These are phyloP conservation scores for Magallana gigas DNA, from an alignment of 1,140 invertebrate species.

Conservation along the genomic window DNA sequence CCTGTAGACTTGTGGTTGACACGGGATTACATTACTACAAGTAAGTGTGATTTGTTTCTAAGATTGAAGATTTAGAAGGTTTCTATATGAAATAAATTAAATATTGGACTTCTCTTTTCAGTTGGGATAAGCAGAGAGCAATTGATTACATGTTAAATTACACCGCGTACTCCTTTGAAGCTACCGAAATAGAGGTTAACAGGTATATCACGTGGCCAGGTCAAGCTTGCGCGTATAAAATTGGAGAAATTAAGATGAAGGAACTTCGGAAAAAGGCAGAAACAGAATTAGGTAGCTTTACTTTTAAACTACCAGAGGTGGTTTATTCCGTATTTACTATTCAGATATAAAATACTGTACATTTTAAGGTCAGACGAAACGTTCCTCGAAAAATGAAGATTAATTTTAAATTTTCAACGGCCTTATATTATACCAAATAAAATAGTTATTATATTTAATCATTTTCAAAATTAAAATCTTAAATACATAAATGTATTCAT, in stretches of 20 bases:
- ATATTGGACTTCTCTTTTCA: conserved; percentile 46
- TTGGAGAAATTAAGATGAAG: conserved; percentile 79
- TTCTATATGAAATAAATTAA: too few species aligned
- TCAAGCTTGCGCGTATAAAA: conserved; percentile 79
- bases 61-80: background rate
- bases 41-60: conserved; percentile 65
- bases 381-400: too few species aligned
- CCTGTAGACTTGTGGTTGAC: conserved; percentile 79
- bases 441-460: too few species aligned
- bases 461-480: too few species aligned
- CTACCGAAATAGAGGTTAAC: conserved; percentile 76
- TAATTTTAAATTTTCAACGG: too few species aligned
- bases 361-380: background rate
- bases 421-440: too few species aligned
- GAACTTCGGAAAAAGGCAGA: conserved; percentile 75
- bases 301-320: too few species aligned
- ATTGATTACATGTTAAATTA: conserved; percentile 77
- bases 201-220: conserved; percentile 80
- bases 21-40: conserved; percentile 79
- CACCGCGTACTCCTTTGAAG: conserved; percentile 65
- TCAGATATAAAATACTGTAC: background rate
- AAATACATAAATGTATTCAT: too few species aligned
- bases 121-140: conserved; percentile 77
- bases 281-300: conserved; percentile 69
- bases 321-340: background rate